These are phyloP conservation scores for Cybosia mesomella DNA, from an alignment of 2,888 invertebrate genomes.

Conservation along the genomic window DNA sequence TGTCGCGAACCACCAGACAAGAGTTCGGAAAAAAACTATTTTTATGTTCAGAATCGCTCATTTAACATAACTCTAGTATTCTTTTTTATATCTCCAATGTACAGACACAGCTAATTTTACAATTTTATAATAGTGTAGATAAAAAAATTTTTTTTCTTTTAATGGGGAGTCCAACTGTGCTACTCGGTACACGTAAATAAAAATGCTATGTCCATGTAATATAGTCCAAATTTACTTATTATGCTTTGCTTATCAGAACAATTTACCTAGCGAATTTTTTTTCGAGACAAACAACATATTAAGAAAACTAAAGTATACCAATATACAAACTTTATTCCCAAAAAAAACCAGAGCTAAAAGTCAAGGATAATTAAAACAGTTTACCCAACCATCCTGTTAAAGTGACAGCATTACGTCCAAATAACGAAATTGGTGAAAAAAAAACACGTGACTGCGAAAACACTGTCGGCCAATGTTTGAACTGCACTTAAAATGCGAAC, in stretches of 20 bases:
- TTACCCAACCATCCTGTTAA: constrained; percentile 43
- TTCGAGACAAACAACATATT: neutral
- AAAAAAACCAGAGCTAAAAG: constrained; percentile 18
- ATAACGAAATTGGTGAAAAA: constrained; percentile 50
- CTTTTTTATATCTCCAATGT: too few relatives aligned
- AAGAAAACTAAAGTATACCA: neutral
- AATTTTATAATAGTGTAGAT: too few relatives aligned
- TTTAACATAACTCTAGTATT: too few relatives aligned
- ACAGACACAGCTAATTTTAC: too few relatives aligned
- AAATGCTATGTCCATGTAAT: neutral
- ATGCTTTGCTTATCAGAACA: neutral
- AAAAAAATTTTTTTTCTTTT: neutral
- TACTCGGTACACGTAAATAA: neutral
- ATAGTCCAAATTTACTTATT: neutral
- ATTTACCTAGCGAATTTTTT: too few relatives aligned
- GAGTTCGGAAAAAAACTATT: too few relatives aligned
- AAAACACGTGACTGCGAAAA: constrained; percentile 54
- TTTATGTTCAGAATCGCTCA: too few relatives aligned
- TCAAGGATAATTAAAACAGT: constrained; percentile 27
- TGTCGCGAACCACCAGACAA: too few relatives aligned
- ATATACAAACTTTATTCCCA: neutral
- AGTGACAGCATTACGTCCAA: constrained; percentile 45
- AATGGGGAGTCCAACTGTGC: neutral
- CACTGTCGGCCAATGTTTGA: constrained; percentile 68
- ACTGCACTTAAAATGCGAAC: constrained; percentile 68